These are phyloP conservation scores for Dendropsophus ebraccatus DNA, from an alignment of 2,113 vertebrate genomes.

Conservation along the genomic window DNA sequence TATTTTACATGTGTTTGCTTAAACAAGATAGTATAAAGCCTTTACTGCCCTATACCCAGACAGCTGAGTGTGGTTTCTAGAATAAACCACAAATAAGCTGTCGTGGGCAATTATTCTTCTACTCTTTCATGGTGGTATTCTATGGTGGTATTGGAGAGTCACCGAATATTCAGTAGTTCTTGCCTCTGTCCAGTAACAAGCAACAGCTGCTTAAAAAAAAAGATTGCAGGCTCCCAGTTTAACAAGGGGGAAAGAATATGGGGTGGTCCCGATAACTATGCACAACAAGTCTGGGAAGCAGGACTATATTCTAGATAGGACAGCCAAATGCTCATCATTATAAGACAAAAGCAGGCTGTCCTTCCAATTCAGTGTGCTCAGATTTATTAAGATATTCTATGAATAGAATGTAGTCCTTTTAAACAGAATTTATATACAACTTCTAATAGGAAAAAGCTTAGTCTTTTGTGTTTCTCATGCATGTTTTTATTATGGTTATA, in stretches of 20 bases:
- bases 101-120: constrained; percentile 51
- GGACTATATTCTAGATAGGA: background rate
- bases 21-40: constrained; percentile 49
- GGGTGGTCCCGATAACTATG: background rate
- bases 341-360: background rate
- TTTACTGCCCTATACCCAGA: constrained; percentile 1
- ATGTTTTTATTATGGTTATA: no score
- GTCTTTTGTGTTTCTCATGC: no score
- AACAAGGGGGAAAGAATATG: constrained; percentile 1
- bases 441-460: no score
- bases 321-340: background rate
- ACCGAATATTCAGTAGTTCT: constrained; percentile 30
- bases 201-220: constrained; percentile 53
- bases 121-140: constrained; percentile 54
- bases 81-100: constrained; percentile 42
- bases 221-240: constrained; percentile 28
- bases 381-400: background rate
- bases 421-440: no score
- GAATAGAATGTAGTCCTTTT: no score
- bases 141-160: constrained; percentile 57
- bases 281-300: background rate
- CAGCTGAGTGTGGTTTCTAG: constrained; percentile 48
- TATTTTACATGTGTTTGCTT: background rate
- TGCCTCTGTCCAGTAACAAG: constrained; percentile 50
- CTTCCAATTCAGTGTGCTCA: background rate